Conservation (phyloP, 2,113 vertebrate species). For the Cinclus cinclus region DNA sequence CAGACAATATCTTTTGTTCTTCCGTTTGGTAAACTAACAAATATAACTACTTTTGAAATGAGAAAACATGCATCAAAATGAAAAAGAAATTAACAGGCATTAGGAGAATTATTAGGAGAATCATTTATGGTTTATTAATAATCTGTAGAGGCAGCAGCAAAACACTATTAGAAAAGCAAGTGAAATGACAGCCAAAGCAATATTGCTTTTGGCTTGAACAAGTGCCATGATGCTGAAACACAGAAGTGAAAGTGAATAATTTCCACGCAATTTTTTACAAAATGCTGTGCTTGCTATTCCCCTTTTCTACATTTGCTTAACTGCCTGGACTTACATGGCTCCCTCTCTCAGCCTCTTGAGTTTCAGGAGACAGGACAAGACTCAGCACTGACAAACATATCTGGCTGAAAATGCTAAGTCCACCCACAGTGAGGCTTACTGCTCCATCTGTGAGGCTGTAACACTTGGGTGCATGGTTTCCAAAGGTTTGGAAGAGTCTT, state of each 20-base stretch:
- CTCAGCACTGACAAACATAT: neutral
- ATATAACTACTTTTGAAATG: neutral
- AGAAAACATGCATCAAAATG: neutral
- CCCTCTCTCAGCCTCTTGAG: neutral
- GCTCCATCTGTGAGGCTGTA: neutral
- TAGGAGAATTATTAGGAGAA: neutral
- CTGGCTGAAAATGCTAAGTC: neutral
- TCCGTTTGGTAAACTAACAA: neutral
- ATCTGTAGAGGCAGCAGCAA: neutral
- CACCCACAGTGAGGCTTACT: neutral
- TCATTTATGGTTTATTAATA: neutral
- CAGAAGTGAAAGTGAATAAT: neutral
- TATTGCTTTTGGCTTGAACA: neutral
- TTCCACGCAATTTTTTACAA: neutral
- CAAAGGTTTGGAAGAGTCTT: neutral
- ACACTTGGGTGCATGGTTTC: accelerated
- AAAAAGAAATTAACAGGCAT: neutral
- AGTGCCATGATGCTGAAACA: neutral
- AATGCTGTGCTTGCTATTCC: neutral
- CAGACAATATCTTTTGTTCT: neutral
- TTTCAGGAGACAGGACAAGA: neutral
- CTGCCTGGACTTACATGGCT: neutral
- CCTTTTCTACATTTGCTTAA: neutral
- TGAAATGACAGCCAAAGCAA: neutral
- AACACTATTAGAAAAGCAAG: neutral